Conservation (phyloP, 2,113 vertebrate species). For the Leptobrachium leishanense region DNA sequence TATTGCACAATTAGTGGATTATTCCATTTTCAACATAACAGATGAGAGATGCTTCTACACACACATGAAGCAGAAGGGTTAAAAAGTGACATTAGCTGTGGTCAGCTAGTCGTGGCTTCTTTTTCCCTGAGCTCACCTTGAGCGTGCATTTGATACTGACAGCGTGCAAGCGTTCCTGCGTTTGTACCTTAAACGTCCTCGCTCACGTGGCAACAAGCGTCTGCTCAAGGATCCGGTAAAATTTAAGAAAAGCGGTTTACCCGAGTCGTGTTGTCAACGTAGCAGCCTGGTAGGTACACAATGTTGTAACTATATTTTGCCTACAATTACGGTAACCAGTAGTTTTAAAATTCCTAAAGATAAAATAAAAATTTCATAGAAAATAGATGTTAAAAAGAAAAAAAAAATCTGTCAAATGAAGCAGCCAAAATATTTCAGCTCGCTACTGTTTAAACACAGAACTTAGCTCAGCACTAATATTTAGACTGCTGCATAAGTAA, state of each 20-base stretch:
- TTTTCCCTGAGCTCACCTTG: too few relatives aligned
- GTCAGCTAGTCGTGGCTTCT: too few relatives aligned
- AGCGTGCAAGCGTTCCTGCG: not conserved
- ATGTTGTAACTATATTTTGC: slow-evolving; percentile 2
- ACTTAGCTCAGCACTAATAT: slow-evolving; percentile 32
- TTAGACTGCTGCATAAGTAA: slow-evolving; percentile 14
- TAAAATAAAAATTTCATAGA: not conserved
- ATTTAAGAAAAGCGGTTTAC: not conserved
- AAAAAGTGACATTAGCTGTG: too few relatives aligned
- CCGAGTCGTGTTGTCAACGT: slow-evolving; percentile 1
- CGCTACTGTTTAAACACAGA: slow-evolving; percentile 30
- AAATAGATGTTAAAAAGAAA: not conserved
- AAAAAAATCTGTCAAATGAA: not conserved
- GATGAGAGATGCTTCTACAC: too few relatives aligned
- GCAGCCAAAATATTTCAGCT: slow-evolving; percentile 17
- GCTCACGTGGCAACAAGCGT: slow-evolving; percentile 8
- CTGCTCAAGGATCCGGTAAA: not conserved
- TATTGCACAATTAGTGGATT: too few relatives aligned
- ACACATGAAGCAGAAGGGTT: too few relatives aligned
- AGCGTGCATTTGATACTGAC: too few relatives aligned
- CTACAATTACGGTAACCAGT: not conserved
- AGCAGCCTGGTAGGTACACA: not conserved
- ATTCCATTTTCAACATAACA: too few relatives aligned
- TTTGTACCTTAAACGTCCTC: slow-evolving; percentile 9
- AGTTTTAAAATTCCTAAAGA: slow-evolving; percentile 3